A percentile compares a stretch with the other conserved stretches of the same genome.
Evolutionary conservation across 2,888 invertebrate species (phyloP).

Genomic region (Cheiracanthium punctorium): DNA sequence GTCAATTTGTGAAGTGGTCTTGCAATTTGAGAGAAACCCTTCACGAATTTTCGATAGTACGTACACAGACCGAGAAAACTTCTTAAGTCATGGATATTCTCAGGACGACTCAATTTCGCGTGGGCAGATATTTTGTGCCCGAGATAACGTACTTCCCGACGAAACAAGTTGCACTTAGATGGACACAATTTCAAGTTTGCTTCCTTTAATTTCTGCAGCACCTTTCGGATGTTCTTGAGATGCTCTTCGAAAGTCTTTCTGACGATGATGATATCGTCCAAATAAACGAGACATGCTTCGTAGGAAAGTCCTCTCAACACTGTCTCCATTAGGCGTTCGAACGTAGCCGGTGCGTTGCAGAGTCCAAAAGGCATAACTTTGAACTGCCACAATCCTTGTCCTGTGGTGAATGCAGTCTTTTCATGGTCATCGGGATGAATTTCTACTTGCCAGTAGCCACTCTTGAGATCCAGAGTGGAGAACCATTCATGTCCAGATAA

Average conservation of each 20-base stretch:
- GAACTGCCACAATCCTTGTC: not conserved
- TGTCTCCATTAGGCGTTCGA: not conserved
- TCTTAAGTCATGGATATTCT: slow-evolving; percentile 5
- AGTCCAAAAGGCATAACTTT: not conserved
- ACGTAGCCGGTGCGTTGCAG: not conserved
- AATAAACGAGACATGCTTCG: not conserved
- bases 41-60: slow-evolving; percentile 6
- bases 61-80: slow-evolving; percentile 24
- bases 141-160: not conserved
- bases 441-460: not conserved
- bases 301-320: not conserved
- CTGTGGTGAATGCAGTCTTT: not conserved
- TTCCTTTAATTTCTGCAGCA: not conserved
- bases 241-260: not conserved
- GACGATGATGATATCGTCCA: slow-evolving; percentile 12
- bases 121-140: not conserved
- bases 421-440: not conserved
- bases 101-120: too few relatives aligned
- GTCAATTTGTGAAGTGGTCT: not conserved
- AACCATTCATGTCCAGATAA: not conserved
- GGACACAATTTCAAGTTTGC: slow-evolving; percentile 1
- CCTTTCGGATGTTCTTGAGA: not conserved
- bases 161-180: slow-evolving; percentile 10
- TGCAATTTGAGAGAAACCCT: slow-evolving; percentile 15
- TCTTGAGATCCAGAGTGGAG: slow-evolving; percentile 8